Conservation (phyloP, 2,888 invertebrate species). For the Chloroclysta siterata region DNA sequence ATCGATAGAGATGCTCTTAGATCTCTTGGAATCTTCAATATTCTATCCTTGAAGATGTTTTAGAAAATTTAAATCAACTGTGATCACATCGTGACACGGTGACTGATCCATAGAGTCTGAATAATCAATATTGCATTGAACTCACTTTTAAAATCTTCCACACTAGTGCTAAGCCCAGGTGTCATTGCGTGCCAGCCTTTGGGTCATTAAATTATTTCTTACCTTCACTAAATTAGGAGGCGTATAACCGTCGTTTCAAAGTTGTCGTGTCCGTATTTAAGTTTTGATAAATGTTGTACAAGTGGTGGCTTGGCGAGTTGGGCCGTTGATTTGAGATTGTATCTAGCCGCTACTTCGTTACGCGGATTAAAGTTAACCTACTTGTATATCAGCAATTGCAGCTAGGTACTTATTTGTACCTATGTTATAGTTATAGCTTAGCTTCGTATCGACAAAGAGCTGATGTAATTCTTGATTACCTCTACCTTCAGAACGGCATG, state of each 20-base stretch:
- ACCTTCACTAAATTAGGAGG: constrained; percentile 61
- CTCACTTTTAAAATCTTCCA: background rate
- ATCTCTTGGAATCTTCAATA: too few species aligned
- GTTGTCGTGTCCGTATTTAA: constrained; percentile 22
- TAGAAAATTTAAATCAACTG: too few species aligned
- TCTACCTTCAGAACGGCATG: too few species aligned
- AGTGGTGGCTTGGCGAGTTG: constrained; percentile 17
- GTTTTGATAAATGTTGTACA: constrained; percentile 38
- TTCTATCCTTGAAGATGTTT: too few species aligned
- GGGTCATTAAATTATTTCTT: constrained; percentile 59
- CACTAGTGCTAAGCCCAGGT: constrained; percentile 14
- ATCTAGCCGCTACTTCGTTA: constrained; percentile 34
- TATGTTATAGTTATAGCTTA: too few species aligned
- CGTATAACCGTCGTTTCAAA: constrained; percentile 45
- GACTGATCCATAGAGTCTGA: too few species aligned
- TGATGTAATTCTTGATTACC: background rate
- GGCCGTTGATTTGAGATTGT: constrained; percentile 34
- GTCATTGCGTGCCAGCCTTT: constrained; percentile 31
- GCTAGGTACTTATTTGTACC: background rate
- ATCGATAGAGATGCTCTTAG: too few species aligned
- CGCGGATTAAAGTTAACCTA: constrained; percentile 19
- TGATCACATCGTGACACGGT: too few species aligned
- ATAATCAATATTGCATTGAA: background rate
- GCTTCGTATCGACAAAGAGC: background rate
- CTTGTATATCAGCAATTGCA: background rate